A percentile compares a stretch with the other conserved stretches of the same genome.
These are phyloP conservation scores for Chinchilla lanigera DNA, from an alignment of 2,113 vertebrate species.

Conservation along the genomic window DNA sequence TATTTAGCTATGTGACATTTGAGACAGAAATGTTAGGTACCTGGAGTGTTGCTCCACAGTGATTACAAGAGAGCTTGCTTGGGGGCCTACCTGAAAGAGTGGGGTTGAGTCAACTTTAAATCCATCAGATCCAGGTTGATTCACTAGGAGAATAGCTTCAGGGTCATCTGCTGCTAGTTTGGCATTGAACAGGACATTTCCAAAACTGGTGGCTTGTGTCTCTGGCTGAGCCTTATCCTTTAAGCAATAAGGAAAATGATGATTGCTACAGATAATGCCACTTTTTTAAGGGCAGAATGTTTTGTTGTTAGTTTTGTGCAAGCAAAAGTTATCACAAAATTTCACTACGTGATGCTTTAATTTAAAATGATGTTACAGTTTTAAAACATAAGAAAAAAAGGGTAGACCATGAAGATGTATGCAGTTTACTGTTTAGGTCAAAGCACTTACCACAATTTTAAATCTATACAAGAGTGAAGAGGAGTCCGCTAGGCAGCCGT, in stretches of 20 bases:
- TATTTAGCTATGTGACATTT: background rate
- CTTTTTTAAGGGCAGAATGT: background rate
- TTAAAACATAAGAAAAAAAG: background rate
- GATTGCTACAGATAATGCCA: background rate
- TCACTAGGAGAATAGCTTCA: conserved; percentile 91
- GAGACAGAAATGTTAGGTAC: background rate
- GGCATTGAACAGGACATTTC: conserved; percentile 93
- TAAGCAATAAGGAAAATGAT: conserved; percentile 59
- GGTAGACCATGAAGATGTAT: background rate
- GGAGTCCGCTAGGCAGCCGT: conserved; percentile 96
- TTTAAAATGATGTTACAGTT: background rate
- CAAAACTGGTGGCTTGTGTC: conserved; percentile 92
- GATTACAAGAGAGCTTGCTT: background rate
- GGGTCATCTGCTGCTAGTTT: conserved; percentile 93
- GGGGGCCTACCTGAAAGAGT: conserved; percentile 92
- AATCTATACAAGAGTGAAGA: conserved; percentile 94
- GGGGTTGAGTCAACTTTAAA: conserved; percentile 95
- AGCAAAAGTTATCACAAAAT: background rate
- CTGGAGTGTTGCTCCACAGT: too few relatives aligned
- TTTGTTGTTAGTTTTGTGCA: background rate
- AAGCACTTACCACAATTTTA: conserved; percentile 94
- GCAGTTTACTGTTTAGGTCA: background rate
- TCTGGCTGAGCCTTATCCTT: conserved; percentile 97
- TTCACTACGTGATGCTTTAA: background rate
- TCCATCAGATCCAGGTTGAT: conserved; percentile 95